Evolutionary conservation across 2,888 invertebrate species (phyloP), one percentile per base, ranked within the genome.

Genomic region (Orthonychiurus folsomi): DNA sequence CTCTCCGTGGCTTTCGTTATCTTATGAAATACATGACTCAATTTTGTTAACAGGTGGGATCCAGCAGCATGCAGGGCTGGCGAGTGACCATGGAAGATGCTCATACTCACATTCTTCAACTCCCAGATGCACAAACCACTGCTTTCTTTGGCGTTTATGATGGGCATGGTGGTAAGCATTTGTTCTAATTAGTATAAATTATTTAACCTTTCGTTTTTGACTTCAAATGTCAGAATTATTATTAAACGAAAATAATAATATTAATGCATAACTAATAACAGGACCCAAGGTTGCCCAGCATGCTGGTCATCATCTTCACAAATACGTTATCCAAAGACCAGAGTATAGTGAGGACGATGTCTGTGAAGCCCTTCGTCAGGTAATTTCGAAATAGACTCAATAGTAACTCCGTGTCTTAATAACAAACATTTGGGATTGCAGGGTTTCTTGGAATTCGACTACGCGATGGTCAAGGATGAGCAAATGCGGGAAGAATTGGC

Each of bases 61-160:
- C 94, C 1, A 94, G 94, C 23, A 94, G 92, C 76, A 99, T 99
- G 97, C 99, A 99, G 79, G 99, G 99, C 77, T 99, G 99, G 99
- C 81, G 99, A 67, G 87, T 95, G 63, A 92, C 92, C 71, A 99
- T 99, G 99, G 99, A 99, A 80, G 99, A 99, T 79, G 91, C 94
- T 0, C 99, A 99, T 77, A 94, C 95, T 57, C 94, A 96, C 75
- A 88, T 99, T 72, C 80, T 99, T 20, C 88, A 93, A 0, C 77
- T 93, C 69, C 92, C 93, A 1, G 93, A 93, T 75, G 97, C 99
- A 78, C 91, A 93, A 27, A 87, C 85, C 24, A 86, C 93, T 37
- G 86, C 94, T 2, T 99, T 91, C 79, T 97, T 97, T 80, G 96
- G 90, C 3, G 97, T 99, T 0, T 99, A 93, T 76, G 97, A 94